Evolutionary conservation across 2,888 invertebrate genomes (phyloP), one percentile per base, ranked within the genome.

Genomic region (Carpatolechia fugitivella): DNA sequence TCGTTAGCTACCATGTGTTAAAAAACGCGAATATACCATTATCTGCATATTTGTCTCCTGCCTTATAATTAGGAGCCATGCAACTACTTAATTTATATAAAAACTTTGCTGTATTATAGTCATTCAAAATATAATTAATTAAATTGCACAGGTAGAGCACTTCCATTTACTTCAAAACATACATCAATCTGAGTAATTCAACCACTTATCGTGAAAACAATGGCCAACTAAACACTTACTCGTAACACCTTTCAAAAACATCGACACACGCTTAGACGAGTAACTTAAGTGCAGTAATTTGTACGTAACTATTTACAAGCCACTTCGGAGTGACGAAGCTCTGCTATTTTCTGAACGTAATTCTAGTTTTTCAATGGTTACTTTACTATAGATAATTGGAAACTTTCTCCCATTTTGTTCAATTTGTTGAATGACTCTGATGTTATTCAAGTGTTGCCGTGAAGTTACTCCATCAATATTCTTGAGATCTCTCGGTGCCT

Each of bases 161-260:
- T 80, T 78, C 81, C 83, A 82, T 83, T 85, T 82, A 80, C 84
- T 80, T 4, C 73, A 72, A 72, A 66, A 76, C 73, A 70, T 72
- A 72, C 75, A 76, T 76, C 79, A 77, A 81, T 81, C 80, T 78
- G 76, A 77, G 80, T 78, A 81, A 82, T 80, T 78, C 70, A 70
- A 68, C 72, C 79, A 78, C 78, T 82, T 81, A 80, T 74, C 64
- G 70, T 76, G 76, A 78, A 82, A 80, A 84, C 83, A 84, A 84
- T 83, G 81, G 80, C 76, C 79, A 77, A 82, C 81, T 79, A 78
- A 73, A 72, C 72, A 68, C 70, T 72, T 70, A 66, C 67, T 66
- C 64, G 63, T 57, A 50, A 53, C 57, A 24, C 48, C 35, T 48
- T 48, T 48, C 48, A 10, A 48, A 48, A 48, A 33, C 35, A 48